Evolutionary conservation across 2,888 invertebrate genomes (phyloP).

Genomic region (Chrysomela aeneicollis): DNA sequence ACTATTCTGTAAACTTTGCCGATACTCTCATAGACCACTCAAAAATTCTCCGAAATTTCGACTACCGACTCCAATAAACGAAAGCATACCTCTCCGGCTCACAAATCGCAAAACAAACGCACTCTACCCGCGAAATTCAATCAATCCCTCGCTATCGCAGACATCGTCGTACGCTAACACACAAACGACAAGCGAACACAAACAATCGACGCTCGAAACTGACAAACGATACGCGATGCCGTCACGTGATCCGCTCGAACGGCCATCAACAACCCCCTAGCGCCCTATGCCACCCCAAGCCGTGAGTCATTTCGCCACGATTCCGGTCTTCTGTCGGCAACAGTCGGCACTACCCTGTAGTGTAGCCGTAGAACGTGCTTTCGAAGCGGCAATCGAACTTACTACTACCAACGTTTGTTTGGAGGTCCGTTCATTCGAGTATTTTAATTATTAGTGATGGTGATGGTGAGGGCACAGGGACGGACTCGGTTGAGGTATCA

Average conservation of each 20-base stretch:
- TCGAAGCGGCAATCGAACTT: background rate
- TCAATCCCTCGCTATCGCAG: background rate
- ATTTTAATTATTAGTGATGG: background rate
- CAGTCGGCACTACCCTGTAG: background rate
- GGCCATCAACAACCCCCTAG: background rate
- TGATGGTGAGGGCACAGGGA: background rate
- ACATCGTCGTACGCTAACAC: background rate
- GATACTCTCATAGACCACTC: too few relatives aligned
- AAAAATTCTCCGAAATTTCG: background rate
- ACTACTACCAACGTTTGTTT: background rate
- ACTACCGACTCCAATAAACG: background rate
- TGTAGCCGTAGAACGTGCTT: too few relatives aligned
- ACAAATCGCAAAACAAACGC: background rate
- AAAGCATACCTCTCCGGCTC: background rate
- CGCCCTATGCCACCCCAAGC: background rate
- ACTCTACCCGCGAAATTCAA: background rate
- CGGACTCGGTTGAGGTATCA: background rate
- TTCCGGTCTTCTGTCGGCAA: background rate
- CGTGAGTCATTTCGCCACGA: background rate
- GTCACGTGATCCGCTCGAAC: too few relatives aligned
- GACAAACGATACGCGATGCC: background rate
- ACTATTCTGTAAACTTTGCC: too few relatives aligned
- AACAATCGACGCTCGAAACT: background rate
- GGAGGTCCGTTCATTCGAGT: background rate
- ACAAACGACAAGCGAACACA: background rate